phyloP scores from a whole-genome alignment of 2,888 invertebrate species.

The Hermodice carunculata region DNA sequence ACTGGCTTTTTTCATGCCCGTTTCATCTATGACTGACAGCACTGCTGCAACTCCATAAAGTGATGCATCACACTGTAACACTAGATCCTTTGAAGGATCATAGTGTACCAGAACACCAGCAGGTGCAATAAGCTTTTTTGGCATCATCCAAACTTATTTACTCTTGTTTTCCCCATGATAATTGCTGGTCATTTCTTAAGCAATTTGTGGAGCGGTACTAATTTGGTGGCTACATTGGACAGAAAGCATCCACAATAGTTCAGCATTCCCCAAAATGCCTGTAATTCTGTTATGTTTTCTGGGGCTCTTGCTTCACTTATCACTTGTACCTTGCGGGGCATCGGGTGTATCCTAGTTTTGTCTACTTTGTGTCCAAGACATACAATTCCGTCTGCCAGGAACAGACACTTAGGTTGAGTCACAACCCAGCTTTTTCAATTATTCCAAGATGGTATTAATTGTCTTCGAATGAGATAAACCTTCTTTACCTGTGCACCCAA shows the following conservation, averaged over 20 bases:
- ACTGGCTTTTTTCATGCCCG: slow-evolving; percentile 1
- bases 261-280: slow-evolving; percentile 1
- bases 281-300: neutral
- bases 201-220: neutral
- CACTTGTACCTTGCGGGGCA: neutral
- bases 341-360: neutral
- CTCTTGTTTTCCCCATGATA: neutral
- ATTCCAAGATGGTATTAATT: neutral
- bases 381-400: neutral
- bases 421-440: neutral
- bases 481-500: neutral
- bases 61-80: slow-evolving; percentile 1
- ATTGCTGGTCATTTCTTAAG: neutral
- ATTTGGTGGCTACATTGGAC: neutral
- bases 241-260: neutral
- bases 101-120: slow-evolving; percentile 3
- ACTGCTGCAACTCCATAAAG: slow-evolving; percentile 4
- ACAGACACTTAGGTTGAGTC: neutral
- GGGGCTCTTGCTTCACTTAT: neutral
- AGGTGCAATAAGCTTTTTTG: neutral
- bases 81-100: slow-evolving; percentile 6
- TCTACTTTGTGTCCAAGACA: neutral
- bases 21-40: neutral
- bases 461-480: slow-evolving; percentile 5
- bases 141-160: neutral